Conservation (phyloP, 2,797 vertebrate species). For the Mus caroli region DNA sequence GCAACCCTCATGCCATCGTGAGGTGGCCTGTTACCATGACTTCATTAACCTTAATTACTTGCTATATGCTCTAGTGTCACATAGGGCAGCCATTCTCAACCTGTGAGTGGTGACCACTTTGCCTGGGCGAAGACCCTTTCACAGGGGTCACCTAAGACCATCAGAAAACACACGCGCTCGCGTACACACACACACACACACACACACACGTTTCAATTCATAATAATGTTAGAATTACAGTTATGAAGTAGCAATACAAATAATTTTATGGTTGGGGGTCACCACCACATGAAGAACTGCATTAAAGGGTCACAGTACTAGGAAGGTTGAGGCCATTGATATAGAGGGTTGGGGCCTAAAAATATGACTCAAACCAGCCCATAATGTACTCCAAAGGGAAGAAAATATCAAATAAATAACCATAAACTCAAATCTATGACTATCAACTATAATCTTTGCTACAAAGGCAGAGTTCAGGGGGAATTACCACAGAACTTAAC, state of each 20-base stretch:
- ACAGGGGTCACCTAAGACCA: background rate
- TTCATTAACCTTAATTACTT: background rate
- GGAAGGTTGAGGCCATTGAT: background rate
- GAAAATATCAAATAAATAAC: conserved; percentile 59
- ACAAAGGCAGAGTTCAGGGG: background rate
- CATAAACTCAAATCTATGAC: background rate
- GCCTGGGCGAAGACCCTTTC: background rate
- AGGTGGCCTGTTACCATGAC: background rate
- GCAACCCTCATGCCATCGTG: background rate
- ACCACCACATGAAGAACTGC: background rate
- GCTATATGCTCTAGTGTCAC: background rate
- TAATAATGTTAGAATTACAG: background rate
- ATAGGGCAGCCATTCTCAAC: background rate
- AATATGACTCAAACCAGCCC: background rate
- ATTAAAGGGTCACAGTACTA: background rate
- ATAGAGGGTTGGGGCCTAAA: background rate
- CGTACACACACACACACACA: too few relatives aligned
- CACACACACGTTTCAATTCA: background rate
- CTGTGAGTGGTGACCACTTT: background rate
- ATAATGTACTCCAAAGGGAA: background rate
- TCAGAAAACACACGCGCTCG: background rate
- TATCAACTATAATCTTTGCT: background rate
- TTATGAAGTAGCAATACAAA: background rate
- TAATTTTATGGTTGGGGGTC: background rate
- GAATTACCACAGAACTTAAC: background rate